Conservation (phyloP, 2,888 invertebrate species). For the Trachelus iudaicus region DNA sequence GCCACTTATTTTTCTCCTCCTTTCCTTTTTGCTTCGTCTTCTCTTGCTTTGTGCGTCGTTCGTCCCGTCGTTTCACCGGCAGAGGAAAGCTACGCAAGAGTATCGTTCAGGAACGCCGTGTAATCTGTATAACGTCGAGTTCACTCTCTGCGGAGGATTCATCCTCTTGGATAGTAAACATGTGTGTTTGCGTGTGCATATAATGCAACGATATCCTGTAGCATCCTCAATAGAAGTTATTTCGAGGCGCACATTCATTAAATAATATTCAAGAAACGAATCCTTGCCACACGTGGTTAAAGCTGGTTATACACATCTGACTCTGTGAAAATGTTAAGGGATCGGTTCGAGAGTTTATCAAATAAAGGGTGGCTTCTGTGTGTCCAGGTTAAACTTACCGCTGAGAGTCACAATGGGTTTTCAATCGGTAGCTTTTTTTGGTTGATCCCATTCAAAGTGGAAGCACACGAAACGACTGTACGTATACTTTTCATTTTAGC, state of each 20-base stretch:
- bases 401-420: not conserved
- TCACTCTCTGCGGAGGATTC: not conserved
- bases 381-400: not conserved
- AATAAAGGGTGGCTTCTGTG: not conserved
- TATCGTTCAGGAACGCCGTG: not conserved
- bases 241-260: not conserved
- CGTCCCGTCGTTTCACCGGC: not conserved
- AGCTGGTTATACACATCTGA: slow-evolving; percentile 5
- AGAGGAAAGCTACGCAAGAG: not conserved
- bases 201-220: not conserved
- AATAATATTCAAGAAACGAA: not conserved
- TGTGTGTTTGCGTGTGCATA: no score
- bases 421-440: not conserved
- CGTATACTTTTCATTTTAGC: not conserved
- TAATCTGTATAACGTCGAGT: not conserved
- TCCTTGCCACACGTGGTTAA: not conserved
- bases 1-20: slow-evolving; percentile 25
- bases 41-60: slow-evolving; percentile 5
- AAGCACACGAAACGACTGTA: not conserved
- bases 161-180: not conserved
- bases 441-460: not conserved
- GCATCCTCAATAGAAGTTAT: not conserved
- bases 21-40: slow-evolving; percentile 4
- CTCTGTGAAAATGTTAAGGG: not conserved
- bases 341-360: slow-evolving; percentile 5